Conservation (phyloP, 2,797 vertebrate genomes). For the Oceanodroma leucorhoa region DNA sequence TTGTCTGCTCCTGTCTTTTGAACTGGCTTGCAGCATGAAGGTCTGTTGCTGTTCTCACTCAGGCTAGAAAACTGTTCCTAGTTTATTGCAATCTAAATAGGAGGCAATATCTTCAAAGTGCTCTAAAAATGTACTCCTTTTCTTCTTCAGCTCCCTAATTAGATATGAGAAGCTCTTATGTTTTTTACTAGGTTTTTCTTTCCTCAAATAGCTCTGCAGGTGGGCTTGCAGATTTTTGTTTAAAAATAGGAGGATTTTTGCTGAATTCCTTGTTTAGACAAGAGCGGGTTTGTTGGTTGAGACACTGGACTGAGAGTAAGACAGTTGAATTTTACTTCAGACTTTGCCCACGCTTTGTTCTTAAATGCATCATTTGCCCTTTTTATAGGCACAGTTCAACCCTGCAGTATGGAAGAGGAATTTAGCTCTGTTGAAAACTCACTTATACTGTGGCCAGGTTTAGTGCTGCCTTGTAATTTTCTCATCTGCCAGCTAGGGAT, state of each 20-base stretch:
- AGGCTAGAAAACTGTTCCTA: background rate
- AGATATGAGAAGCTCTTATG: background rate
- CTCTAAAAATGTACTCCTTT: background rate
- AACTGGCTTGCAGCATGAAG: background rate
- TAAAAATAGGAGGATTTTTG: background rate
- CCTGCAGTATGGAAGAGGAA: background rate
- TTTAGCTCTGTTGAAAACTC: background rate
- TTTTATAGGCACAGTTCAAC: background rate
- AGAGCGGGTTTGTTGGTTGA: background rate
- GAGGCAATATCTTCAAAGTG: background rate
- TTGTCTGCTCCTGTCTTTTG: background rate
- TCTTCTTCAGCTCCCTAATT: background rate
- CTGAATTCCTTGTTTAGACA: background rate
- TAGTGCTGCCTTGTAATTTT: constrained; percentile 23
- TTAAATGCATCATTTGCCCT: background rate
- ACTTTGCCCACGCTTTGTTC: background rate
- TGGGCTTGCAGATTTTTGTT: constrained; percentile 18
- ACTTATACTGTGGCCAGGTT: background rate
- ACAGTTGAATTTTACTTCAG: background rate
- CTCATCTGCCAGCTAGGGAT: constrained; percentile 4
- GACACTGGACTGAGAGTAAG: background rate
- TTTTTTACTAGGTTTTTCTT: background rate
- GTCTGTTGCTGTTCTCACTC: background rate
- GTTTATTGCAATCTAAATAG: background rate
- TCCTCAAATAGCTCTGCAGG: background rate